Evolutionary conservation across 1,140 invertebrate genomes (phyloP).

Genomic region (Procambarus clarkii): DNA sequence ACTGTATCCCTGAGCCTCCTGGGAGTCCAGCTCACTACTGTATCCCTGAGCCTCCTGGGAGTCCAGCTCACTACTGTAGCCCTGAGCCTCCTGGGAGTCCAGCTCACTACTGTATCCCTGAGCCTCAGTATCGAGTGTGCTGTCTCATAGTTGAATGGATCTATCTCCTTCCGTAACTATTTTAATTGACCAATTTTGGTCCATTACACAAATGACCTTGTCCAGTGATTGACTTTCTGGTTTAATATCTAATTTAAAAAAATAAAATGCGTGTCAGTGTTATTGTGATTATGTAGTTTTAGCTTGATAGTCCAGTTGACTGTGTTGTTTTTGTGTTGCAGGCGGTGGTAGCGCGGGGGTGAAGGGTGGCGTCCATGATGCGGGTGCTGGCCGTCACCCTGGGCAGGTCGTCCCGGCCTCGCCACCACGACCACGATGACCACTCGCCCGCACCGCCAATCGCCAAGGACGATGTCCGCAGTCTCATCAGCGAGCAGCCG

Average conservation of each 20-base stretch:
- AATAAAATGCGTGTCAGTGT: not conserved
- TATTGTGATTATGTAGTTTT: not conserved
- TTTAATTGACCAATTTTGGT: conserved; percentile 19
- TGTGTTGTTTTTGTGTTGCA: not conserved
- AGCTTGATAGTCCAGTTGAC: not conserved
- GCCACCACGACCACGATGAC: conserved; percentile 33
- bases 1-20: no score
- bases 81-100: no score
- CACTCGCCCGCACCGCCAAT: not conserved
- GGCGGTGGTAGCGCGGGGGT: not conserved
- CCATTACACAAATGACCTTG: conserved; percentile 7
- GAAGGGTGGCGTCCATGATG: conserved; percentile 3
- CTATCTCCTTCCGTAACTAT: not conserved
- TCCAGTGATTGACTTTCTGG: conserved; percentile 20
- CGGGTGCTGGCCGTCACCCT: conserved; percentile 48
- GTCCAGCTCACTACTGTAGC: no score
- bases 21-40: no score
- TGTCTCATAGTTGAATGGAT: no score
- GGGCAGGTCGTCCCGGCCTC: conserved; percentile 46
- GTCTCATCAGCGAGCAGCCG: conserved; percentile 16
- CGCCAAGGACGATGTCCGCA: conserved; percentile 13
- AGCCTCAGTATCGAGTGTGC: no score
- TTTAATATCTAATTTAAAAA: not conserved
- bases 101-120: no score
- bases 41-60: no score